These are phyloP conservation scores for Scaptomyza polygonia DNA, from an alignment of 2,888 invertebrate genomes.

Conservation along the genomic window DNA sequence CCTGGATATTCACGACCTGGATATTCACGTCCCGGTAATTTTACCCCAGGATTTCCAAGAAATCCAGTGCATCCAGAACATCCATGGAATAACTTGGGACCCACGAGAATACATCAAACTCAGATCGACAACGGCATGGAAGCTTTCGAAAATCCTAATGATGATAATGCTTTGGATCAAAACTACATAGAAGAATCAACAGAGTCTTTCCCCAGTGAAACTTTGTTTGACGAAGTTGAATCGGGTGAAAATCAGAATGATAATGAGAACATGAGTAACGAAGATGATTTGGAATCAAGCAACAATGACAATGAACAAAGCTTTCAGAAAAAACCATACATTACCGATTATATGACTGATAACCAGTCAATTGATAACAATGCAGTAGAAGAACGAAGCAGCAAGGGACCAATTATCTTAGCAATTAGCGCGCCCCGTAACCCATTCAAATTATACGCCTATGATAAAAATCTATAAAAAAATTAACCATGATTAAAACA, in stretches of 20 bases:
- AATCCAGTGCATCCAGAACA: not conserved
- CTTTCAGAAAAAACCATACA: constrained; percentile 10
- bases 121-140: constrained; percentile 4
- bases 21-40: too few species aligned
- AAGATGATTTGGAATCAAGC: constrained; percentile 23
- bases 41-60: not conserved
- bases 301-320: constrained; percentile 18
- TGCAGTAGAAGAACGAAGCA: constrained; percentile 34
- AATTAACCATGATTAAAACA: constrained; percentile 13
- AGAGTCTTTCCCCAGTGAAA: constrained; percentile 9
- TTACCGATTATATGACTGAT: constrained; percentile 11
- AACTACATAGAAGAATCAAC: constrained; percentile 15
- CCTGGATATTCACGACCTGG: too few species aligned
- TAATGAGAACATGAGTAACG: constrained; percentile 21
- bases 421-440: constrained; percentile 34
- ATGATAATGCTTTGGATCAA: constrained; percentile 20
- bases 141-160: constrained; percentile 5
- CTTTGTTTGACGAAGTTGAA: constrained; percentile 14
- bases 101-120: not conserved
- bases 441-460: constrained; percentile 41
- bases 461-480: constrained; percentile 23
- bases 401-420: constrained; percentile 40
- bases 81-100: constrained; percentile 5
- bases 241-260: constrained; percentile 17
- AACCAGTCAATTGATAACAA: constrained; percentile 17